phyloP scores from a whole-genome alignment of 2,797 vertebrate species.

The Rhinogobio ventralis region DNA sequence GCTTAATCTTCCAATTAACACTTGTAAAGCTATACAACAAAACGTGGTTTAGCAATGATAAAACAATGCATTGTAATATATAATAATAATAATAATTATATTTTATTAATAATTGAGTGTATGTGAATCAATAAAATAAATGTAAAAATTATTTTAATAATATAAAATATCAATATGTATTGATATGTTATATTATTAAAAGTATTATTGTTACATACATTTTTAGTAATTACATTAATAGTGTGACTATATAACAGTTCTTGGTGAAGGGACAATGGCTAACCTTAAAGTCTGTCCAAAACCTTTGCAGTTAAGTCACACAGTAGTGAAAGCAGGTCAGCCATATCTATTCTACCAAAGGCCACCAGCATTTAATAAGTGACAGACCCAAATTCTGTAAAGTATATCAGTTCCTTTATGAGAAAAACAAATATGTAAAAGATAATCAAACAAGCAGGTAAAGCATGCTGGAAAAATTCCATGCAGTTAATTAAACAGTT shows the following conservation, averaged over 20 bases:
- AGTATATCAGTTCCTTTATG: slow-evolving; percentile 11
- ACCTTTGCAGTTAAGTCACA: slow-evolving; percentile 48
- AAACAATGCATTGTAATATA: background rate
- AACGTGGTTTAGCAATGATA: slow-evolving; percentile 60
- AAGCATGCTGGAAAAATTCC: background rate
- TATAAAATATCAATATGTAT: too few species aligned
- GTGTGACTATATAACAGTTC: slow-evolving; percentile 24
- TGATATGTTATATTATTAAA: background rate
- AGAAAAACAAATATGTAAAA: slow-evolving; percentile 40
- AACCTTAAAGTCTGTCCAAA: slow-evolving; percentile 52
- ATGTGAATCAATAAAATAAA: background rate
- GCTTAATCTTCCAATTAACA: background rate
- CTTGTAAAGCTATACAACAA: background rate
- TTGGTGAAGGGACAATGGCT: slow-evolving; percentile 70
- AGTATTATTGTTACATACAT: background rate
- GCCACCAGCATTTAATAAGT: slow-evolving; percentile 30
- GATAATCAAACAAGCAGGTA: background rate
- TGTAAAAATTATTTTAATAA: background rate
- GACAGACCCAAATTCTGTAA: slow-evolving; percentile 31
- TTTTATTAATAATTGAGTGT: background rate
- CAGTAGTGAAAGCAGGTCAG: slow-evolving; percentile 65
- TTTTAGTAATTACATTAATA: background rate
- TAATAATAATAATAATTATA: background rate
- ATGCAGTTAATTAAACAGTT: background rate
- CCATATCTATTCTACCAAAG: slow-evolving; percentile 60